These are phyloP conservation scores for Capreolus pygargus DNA, from an alignment of 2,113 vertebrate species.

Conservation along the genomic window DNA sequence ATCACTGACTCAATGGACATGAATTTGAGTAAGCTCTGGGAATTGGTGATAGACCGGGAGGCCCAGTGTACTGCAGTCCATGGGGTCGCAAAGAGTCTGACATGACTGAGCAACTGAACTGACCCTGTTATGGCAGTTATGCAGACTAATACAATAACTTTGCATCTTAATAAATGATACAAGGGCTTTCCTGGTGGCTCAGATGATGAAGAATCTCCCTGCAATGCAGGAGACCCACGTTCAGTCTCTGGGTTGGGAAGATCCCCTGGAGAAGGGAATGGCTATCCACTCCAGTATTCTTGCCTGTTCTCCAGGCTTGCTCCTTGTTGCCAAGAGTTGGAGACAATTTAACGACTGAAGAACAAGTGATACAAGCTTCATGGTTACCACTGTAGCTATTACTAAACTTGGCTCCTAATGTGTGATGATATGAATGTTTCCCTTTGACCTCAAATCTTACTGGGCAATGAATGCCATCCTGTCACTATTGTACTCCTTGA, in stretches of 20 bases:
- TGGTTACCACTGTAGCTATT: not conserved
- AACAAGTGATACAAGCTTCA: not conserved
- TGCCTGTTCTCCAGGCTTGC: not conserved
- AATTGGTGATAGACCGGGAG: not conserved
- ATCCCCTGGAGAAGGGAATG: not conserved
- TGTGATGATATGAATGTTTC: not conserved
- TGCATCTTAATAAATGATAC: not conserved
- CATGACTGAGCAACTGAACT: not conserved
- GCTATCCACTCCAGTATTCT: not conserved
- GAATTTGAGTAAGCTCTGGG: not conserved
- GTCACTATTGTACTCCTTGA: not conserved
- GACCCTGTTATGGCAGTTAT: not conserved
- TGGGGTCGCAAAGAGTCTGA: rapidly evolving
- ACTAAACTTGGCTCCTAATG: not conserved
- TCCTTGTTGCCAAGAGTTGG: not conserved
- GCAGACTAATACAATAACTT: not conserved
- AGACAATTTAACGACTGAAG: not conserved
- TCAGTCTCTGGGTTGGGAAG: not conserved
- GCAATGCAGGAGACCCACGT: not conserved
- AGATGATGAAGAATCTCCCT: not conserved
- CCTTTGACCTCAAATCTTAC: not conserved
- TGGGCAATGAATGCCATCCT: too few relatives aligned
- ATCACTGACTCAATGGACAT: not conserved
- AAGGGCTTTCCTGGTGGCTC: not conserved
- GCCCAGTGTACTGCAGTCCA: not conserved